Base-by-base conservation (phyloP, 2,797 vertebrate genomes). In the Hypotaenidia philippensis region DNA sequence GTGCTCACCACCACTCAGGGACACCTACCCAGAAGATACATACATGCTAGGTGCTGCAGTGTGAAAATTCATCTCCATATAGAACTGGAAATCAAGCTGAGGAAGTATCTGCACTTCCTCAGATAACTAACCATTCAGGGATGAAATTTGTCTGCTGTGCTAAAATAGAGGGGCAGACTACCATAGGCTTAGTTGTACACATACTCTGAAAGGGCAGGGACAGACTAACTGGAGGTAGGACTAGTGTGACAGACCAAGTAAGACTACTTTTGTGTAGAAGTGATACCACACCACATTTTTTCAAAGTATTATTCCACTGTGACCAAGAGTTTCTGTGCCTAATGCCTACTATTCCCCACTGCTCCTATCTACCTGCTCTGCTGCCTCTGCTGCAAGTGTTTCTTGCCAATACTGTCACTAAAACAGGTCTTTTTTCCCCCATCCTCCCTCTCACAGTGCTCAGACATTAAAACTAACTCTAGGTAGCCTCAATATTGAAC, bases 141-240 rank as follows among this genome's bases (percentile, higher is more conserved):
- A 11, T 64, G 5, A 57, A 57, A 13, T 77, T 59, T 41, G 13
- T 26, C 11, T 31, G 23, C 11, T 63, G 10, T 41, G 53, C 36
- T 69, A 17, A 71, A 72, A 36, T 2, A 52, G 17, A 41, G 6
- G 10, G 21, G 4, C 12, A 61, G 41, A 7, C 9, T 38, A 38
- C 38, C 17, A 27, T 4, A 50, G 1, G 1, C 5, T 38, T 34
- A 52, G 19, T 8, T 41, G 18, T 36, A 9, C 5, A 9, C 1
- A 6, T 20, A 23, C 16, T 16, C 15, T 50, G 29, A 45, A 5
- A 14, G 4, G 6, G 9, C 36, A 69, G 17, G 6, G 14, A 22
- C 31, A 72, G 31, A 13, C 14, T 23, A 44, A 11, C 19, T 74
- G 56, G 27, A 72, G 31, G 6, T 13, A 34, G 21, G 23, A 53